These are phyloP conservation scores for Tamias sibiricus DNA, from an alignment of 2,113 vertebrate species.

Conservation along the genomic window DNA sequence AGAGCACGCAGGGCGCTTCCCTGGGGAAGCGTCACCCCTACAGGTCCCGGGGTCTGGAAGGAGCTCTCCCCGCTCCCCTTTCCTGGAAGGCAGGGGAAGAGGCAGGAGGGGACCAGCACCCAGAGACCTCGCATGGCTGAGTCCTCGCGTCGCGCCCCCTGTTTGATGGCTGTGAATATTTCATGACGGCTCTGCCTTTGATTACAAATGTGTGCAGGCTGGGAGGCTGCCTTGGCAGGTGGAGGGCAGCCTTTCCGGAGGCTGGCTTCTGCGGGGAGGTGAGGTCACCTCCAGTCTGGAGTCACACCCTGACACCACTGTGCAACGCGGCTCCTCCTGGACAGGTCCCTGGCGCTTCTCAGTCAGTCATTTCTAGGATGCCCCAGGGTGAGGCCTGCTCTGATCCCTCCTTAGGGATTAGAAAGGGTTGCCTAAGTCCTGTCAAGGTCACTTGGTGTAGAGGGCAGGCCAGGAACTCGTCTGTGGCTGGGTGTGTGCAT, in stretches of 20 bases:
- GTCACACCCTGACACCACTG: no score
- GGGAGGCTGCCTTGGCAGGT: fast-evolving
- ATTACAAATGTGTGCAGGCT: background rate
- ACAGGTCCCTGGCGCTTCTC: background rate
- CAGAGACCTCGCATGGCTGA: background rate
- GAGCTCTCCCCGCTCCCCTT: background rate
- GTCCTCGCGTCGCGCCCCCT: background rate
- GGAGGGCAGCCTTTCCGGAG: background rate
- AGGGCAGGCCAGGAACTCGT: background rate
- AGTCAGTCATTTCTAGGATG: background rate
- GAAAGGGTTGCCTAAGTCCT: background rate
- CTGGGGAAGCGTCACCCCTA: background rate
- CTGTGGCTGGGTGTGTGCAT: background rate
- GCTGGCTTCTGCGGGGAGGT: background rate
- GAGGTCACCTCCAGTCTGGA: background rate
- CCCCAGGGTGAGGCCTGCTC: background rate
- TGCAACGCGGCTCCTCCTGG: background rate
- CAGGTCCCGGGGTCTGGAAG: background rate
- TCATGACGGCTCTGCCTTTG: slow-evolving; percentile 6
- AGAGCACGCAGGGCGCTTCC: fast-evolving
- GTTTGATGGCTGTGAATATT: background rate
- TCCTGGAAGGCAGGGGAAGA: background rate
- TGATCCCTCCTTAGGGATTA: slow-evolving; percentile 46
- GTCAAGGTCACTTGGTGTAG: slow-evolving; percentile 20
- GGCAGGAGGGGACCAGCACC: fast-evolving